These are phyloP conservation scores for Ambastaia sidthimunki DNA, from an alignment of 2,797 vertebrate genomes.

Conservation along the genomic window DNA sequence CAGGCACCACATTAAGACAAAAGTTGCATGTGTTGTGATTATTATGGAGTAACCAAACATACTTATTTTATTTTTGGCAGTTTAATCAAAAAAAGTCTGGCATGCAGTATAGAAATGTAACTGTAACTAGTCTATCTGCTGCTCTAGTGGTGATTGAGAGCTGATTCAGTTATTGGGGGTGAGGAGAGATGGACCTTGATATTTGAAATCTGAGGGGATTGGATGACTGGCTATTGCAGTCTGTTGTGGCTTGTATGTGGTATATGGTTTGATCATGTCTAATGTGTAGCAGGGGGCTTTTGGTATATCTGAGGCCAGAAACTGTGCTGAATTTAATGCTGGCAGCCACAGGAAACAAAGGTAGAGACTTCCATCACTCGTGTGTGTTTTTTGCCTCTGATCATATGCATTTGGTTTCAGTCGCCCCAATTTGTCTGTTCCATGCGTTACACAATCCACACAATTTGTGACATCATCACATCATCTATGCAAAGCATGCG, in stretches of 20 bases:
- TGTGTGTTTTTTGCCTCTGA: background rate
- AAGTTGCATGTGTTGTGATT: background rate
- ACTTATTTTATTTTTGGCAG: background rate
- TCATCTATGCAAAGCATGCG: background rate
- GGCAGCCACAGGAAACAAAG: background rate
- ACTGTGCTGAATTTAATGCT: background rate
- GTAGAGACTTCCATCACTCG: background rate
- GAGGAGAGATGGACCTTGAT: background rate
- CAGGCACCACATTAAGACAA: background rate
- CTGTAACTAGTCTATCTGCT: background rate
- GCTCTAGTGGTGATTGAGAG: background rate
- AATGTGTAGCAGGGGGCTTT: background rate
- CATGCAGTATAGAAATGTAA: background rate
- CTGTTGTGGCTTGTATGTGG: background rate
- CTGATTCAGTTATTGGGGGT: background rate
- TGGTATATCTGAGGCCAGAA: background rate
- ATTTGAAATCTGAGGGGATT: background rate
- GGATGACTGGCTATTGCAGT: too few species aligned
- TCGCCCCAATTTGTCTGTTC: background rate
- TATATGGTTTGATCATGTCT: background rate
- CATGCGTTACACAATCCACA: background rate
- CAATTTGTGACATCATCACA: background rate
- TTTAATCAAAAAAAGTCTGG: background rate
- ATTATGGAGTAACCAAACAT: background rate
- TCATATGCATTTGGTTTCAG: background rate